Evolutionary conservation across 2,888 invertebrate species (phyloP).

Genomic region (Taphrorychus bicolor): DNA sequence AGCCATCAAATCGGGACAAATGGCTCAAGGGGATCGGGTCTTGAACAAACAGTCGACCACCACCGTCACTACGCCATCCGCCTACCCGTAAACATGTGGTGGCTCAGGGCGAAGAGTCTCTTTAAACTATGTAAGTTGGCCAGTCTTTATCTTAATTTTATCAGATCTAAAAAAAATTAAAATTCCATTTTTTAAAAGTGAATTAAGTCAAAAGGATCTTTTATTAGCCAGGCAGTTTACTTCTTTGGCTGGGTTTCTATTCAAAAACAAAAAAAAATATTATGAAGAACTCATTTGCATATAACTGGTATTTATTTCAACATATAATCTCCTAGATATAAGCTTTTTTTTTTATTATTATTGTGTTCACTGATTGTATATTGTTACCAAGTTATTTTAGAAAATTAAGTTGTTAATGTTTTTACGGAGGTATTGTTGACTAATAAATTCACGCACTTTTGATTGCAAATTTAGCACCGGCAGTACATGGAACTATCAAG

Average conservation of each 20-base stretch:
- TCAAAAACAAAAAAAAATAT: too few species aligned
- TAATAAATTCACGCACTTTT: background rate
- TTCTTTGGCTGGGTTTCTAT: too few species aligned
- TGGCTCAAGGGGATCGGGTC: slow-evolving; percentile 76
- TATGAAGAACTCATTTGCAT: too few species aligned
- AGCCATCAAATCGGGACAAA: slow-evolving; percentile 69
- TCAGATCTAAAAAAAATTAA: background rate
- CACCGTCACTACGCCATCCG: slow-evolving; percentile 28
- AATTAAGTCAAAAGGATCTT: too few species aligned
- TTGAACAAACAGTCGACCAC: slow-evolving; percentile 69
- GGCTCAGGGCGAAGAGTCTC: background rate
- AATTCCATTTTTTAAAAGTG: background rate
- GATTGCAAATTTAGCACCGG: background rate
- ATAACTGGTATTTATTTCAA: background rate
- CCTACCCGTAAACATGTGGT: slow-evolving; percentile 18
- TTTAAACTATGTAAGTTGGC: background rate
- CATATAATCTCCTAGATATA: too few species aligned
- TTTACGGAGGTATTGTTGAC: background rate
- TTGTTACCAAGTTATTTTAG: background rate
- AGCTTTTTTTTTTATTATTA: background rate
- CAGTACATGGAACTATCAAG: background rate
- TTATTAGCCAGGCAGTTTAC: too few species aligned
- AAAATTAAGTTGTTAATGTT: background rate
- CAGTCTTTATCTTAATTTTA: slow-evolving; percentile 1
- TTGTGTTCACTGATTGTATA: background rate